A percentile compares a stretch with the other conserved stretches of the same genome.
These are phyloP conservation scores for Tringa solitaria DNA, from an alignment of 2,113 vertebrate species.

Conservation along the genomic window DNA sequence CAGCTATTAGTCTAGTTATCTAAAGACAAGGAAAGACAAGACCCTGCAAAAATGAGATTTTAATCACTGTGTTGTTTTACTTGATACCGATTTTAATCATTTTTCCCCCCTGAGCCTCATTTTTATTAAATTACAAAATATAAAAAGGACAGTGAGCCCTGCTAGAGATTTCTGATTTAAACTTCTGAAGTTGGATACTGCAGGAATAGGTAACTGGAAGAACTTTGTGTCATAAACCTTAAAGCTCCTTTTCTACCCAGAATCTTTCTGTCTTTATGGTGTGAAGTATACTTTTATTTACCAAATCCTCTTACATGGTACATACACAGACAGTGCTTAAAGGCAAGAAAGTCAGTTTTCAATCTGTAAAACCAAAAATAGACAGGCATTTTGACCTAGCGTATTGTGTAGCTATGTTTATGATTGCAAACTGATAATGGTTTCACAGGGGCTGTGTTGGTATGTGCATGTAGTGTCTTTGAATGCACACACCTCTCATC, in stretches of 20 bases:
- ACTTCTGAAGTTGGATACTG: background rate
- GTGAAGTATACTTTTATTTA: background rate
- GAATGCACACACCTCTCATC: background rate
- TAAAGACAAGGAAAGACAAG: conserved; percentile 55
- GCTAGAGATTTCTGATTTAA: background rate
- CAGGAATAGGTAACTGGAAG: background rate
- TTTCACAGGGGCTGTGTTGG: background rate
- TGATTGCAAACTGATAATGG: background rate
- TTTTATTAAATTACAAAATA: conserved; percentile 62
- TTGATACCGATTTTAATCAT: conserved; percentile 48
- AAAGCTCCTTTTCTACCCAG: background rate
- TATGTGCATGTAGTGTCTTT: background rate
- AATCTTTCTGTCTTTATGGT: background rate
- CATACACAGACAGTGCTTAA: background rate
- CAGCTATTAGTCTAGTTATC: conserved; percentile 46
- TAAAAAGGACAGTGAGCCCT: background rate
- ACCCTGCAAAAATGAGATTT: conserved; percentile 44
- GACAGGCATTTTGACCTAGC: background rate
- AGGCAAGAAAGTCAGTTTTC: background rate
- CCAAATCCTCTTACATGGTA: background rate
- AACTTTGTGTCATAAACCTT: background rate
- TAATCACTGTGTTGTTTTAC: conserved; percentile 43
- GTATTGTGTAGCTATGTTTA: background rate
- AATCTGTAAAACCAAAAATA: background rate
- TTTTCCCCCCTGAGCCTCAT: background rate